Conservation (phyloP, 2,113 vertebrate genomes). For the Zosterops hypoxanthus region DNA sequence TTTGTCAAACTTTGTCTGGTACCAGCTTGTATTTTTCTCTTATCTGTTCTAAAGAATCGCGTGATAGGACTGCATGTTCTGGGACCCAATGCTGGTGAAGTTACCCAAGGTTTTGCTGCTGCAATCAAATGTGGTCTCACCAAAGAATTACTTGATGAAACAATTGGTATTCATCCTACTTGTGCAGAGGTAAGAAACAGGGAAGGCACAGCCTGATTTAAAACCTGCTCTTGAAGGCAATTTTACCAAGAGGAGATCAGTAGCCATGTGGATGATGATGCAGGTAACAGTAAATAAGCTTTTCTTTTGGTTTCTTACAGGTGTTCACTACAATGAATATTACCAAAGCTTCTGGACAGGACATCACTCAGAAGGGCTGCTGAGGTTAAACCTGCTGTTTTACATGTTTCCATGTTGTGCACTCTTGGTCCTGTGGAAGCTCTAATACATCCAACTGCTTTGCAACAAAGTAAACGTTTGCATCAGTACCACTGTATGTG, state of each 20-base stretch:
- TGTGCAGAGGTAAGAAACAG: conserved; percentile 86
- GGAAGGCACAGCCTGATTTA: background rate
- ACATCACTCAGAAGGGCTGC: conserved; percentile 87
- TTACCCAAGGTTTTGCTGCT: conserved; percentile 91
- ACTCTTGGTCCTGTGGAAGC: conserved; percentile 34
- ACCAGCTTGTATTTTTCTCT: background rate
- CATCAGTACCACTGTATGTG: background rate
- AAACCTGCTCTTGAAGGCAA: background rate
- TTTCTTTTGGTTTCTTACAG: conserved; percentile 69
- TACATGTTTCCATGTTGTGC: conserved; percentile 63
- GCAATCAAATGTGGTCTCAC: conserved; percentile 95
- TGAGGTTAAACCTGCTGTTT: conserved; percentile 95
- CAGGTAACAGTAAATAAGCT: background rate
- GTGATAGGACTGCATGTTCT: conserved; percentile 94
- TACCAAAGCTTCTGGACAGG: conserved; percentile 87
- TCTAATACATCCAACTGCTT: background rate
- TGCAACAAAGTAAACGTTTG: background rate
- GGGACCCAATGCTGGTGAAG: conserved; percentile 94
- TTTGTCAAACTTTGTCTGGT: background rate
- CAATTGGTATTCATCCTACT: conserved; percentile 96
- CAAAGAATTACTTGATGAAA: conserved; percentile 87
- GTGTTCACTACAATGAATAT: conserved; percentile 90
- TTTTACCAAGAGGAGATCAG: background rate
- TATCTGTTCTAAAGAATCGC: conserved; percentile 75
- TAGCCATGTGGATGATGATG: background rate